Evolutionary conservation across 2,113 vertebrate genomes (phyloP), one percentile per base, ranked within the genome.

Genomic region (Deroptyus accipitrinus): DNA sequence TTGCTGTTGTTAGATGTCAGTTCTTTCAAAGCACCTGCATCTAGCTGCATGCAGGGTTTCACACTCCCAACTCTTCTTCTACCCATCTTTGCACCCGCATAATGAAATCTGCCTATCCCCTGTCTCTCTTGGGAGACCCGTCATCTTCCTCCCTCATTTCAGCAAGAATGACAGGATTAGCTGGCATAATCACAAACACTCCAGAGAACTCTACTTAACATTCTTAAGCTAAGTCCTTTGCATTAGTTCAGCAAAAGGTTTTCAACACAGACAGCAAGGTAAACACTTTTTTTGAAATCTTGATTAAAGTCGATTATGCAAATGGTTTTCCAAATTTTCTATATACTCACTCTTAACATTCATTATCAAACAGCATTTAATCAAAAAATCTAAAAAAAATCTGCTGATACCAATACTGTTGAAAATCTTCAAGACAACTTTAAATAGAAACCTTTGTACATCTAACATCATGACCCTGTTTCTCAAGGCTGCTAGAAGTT

Each of bases 161-260:
- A 92, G n/a, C 37, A 17, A 7, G 68, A 95, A 83, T 28, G 33
- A 94, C 37, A 75, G 82, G 79, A 94, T 91, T 69, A 96, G 88
- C 25, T 86, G 67, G 55, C 55, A n/a, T 59, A 84, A 83, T 70
- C 85, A 66, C 54, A 57, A 85, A 80, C 41, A 39, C 63, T 39
- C 39, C 44, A 49, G 70, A 88, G 51, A 92, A 76, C 33, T 39
- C 51, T 73, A 72, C 76, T 86, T 84, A 90, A 80, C 0, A 4
- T 67, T 77, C 72, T 83, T 86, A 86, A 90, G 31, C 39, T 35
- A 80, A 93, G 23, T 35, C 76, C 69, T 92, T 30, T 54, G 59
- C 63, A 67, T 80, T 79, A 77, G 54, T 67, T 95, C 16, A 79
- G 68, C 41, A 63, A 76, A 62, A 83, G 44, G 8, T 23, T 91